Percentiles rank a stretch among this genome's conserved stretches.
These are phyloP conservation scores for Chloroclysta siterata DNA, from an alignment of 2,888 invertebrate species.

Conservation along the genomic window DNA sequence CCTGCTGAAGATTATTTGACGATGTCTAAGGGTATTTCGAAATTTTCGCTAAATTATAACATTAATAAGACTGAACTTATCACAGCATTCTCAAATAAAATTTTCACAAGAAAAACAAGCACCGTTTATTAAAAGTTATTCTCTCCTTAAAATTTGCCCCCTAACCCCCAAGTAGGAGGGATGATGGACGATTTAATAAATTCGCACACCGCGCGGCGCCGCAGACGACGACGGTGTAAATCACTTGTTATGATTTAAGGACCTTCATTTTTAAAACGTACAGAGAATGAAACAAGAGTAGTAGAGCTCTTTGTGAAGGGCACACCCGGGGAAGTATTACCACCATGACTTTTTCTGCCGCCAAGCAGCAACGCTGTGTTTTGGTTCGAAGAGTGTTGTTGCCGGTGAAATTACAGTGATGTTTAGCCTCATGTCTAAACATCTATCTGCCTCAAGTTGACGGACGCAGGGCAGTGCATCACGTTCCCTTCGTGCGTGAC, in stretches of 20 bases:
- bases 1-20: too few species aligned
- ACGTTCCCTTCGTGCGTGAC: too few species aligned
- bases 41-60: not conserved
- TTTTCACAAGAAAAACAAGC: conserved; percentile 14
- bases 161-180: conserved; percentile 43
- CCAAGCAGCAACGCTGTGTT: too few species aligned
- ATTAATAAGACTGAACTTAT: not conserved
- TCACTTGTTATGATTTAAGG: conserved; percentile 50
- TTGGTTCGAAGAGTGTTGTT: too few species aligned
- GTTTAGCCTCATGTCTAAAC: too few species aligned
- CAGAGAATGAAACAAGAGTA: conserved; percentile 12
- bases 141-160: conserved; percentile 4
- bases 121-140: conserved; percentile 29
- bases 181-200: conserved; percentile 65
- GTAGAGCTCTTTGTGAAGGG: too few species aligned
- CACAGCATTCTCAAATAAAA: not conserved
- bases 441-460: too few species aligned
- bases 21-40: too few species aligned
- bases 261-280: conserved; percentile 42
- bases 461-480: too few species aligned
- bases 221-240: conserved; percentile 46
- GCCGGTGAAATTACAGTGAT: too few species aligned
- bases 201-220: conserved; percentile 47
- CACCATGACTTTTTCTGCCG: too few species aligned
- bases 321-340: too few species aligned